Percentiles rank a stretch among this genome's conserved stretches.
phyloP scores from a whole-genome alignment of 1,140 invertebrate genomes.

The Papilio polyxenes region DNA sequence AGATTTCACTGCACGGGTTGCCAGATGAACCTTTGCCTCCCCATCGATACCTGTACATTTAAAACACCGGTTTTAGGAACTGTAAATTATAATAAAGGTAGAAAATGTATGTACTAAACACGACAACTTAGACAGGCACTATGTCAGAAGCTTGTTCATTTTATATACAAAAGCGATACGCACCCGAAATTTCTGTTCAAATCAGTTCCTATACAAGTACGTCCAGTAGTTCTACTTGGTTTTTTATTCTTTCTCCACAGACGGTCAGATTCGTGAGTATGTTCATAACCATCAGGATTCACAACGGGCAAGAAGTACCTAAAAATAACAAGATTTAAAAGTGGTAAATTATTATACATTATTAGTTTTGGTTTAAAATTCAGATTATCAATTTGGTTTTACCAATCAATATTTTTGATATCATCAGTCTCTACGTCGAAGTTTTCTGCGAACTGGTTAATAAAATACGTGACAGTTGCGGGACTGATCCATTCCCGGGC shows the following conservation, averaged over 20 bases:
- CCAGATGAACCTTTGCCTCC: conserved; percentile 89
- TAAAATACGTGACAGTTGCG: conserved; percentile 90
- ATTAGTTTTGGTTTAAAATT: neutral
- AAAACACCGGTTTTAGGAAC: conserved; percentile 25
- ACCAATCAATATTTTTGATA: conserved; percentile 90
- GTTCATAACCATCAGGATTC: conserved; percentile 95
- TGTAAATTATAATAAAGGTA: no score
- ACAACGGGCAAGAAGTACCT: conserved; percentile 88
- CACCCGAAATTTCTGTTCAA: conserved; percentile 90
- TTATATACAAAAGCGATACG: neutral
- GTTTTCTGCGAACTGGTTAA: conserved; percentile 89
- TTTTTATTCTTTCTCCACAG: conserved; percentile 92
- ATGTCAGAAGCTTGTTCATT: neutral
- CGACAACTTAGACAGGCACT: no score
- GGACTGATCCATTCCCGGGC: conserved; percentile 96
- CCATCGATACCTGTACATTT: conserved; percentile 85
- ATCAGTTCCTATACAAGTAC: conserved; percentile 87
- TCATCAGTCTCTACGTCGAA: conserved; percentile 85
- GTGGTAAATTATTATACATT: neutral
- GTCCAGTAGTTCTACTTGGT: conserved; percentile 61
- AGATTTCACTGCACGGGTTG: conserved; percentile 95
- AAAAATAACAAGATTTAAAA: conserved; percentile 27
- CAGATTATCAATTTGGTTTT: conserved; percentile 36
- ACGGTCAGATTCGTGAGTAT: conserved; percentile 86
- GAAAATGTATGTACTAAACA: no score